Evolutionary conservation across 2,797 vertebrate genomes (phyloP), one percentile per base, ranked within the genome.

Genomic region (Pogonophryne albipinna): DNA sequence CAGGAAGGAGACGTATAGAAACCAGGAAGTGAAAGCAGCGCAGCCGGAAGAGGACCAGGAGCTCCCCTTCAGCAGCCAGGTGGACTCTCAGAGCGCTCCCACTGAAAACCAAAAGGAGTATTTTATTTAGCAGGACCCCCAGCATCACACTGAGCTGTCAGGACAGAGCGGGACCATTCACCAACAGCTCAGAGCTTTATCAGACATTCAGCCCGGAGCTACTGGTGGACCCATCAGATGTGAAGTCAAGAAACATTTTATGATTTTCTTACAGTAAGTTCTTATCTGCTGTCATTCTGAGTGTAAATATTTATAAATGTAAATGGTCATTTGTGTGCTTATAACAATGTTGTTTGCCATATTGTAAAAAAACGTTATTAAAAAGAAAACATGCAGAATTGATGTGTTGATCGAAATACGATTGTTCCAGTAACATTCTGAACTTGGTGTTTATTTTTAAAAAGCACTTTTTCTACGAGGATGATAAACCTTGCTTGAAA

Each of bases 51-150:
- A 97, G 62, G 88, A 89, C 76, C 93, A 94, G 0, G 96, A 97
- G 90, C 94, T 95, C 52, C 95, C 95, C 44, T 94, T 97, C 91
- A 96, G 95, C 93, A 94, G 93, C 72, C 96, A 96, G 80, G 92
- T 94, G 62, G 94, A 93, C 79, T 91, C 94, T 78, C 96, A 95
- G 87, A 95, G 94, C 0, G 79, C 94, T 72, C 87, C 93, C 66
- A 90, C 52, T 57, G 96, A 97, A 90, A 97, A 95, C 94, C 97
- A 96, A 86, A 99, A 96, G 90, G 97, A 99, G 87, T 98, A 96
- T 89, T 98, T 97, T 90, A 99, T 99, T 94, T 99, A 95, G 96
- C 87, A 73, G 53, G 47, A 77, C 71, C 63, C 11, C 47, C 6
- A 23, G 69, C 53, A 17, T 64, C 71, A 64, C 1, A 31, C 15